These are phyloP conservation scores for Aleiodes alternator DNA, from an alignment of 2,888 invertebrate genomes.

Conservation along the genomic window DNA sequence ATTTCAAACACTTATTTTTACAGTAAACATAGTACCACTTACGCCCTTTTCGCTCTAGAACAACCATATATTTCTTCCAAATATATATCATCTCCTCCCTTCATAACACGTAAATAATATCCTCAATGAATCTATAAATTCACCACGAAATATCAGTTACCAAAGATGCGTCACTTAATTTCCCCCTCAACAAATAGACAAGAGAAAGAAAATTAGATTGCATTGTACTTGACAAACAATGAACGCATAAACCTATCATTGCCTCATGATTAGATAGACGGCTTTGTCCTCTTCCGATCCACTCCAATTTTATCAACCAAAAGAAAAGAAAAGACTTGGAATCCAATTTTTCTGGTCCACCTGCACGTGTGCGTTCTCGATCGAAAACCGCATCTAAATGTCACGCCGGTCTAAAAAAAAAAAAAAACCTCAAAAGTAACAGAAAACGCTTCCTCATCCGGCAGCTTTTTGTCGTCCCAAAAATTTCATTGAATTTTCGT, in stretches of 20 bases:
- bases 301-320: not conserved
- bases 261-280: conserved; percentile 13
- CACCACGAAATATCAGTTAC: not conserved
- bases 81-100: too few species aligned
- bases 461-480: conserved; percentile 33
- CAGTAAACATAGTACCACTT: too few species aligned
- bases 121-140: not conserved
- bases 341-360: conserved; percentile 12
- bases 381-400: conserved; percentile 42
- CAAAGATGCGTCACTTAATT: conserved; percentile 2
- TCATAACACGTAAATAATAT: not conserved
- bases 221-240: conserved; percentile 19
- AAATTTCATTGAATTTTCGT: conserved; percentile 18
- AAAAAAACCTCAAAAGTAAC: conserved; percentile 36
- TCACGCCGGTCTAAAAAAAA: conserved; percentile 22
- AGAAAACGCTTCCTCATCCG: conserved; percentile 47
- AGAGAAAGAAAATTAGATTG: not conserved
- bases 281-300: not conserved
- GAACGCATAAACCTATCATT: conserved; percentile 25
- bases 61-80: too few species aligned
- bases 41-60: too few species aligned
- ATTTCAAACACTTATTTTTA: too few species aligned
- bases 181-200: not conserved
- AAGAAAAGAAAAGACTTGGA: too few species aligned
- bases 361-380: conserved; percentile 26